Percentiles rank a stretch among this genome's conserved stretches.
Evolutionary conservation across 2,797 vertebrate genomes (phyloP).

Genomic region (Diglossa cyanea): DNA sequence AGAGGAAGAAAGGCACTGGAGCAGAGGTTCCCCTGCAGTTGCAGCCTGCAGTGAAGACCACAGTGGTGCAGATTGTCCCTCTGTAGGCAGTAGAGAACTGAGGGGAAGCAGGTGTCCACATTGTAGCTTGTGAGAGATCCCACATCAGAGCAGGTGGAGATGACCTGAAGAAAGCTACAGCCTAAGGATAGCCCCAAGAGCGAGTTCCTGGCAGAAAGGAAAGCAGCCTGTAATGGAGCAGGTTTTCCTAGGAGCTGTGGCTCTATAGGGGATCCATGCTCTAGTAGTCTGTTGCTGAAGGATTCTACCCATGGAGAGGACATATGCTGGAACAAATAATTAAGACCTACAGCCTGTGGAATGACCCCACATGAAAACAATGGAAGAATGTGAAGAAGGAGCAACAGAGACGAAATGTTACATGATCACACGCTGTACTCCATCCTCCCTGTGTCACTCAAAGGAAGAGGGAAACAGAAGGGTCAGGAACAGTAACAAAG

Average conservation of each 20-base stretch:
- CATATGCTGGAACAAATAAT: not conserved
- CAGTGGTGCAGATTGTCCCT: accelerated
- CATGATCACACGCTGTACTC: accelerated
- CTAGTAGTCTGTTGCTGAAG: not conserved
- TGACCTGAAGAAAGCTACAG: not conserved
- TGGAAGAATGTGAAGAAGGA: not conserved
- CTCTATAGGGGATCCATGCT: accelerated
- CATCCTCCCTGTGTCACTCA: accelerated
- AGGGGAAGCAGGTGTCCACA: accelerated
- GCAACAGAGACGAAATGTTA: not conserved
- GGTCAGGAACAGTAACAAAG: not conserved
- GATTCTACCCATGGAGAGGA: not conserved
- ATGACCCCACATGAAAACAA: not conserved
- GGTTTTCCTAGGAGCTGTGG: not conserved
- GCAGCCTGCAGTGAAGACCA: accelerated
- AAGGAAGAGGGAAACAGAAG: not conserved
- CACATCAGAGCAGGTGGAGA: not conserved
- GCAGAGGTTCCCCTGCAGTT: not conserved
- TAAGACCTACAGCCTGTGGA: not conserved
- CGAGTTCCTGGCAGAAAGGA: not conserved
- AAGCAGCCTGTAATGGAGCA: not conserved
- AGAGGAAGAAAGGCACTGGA: not conserved
- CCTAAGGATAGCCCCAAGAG: not conserved
- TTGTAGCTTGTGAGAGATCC: not conserved
- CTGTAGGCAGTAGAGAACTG: not conserved